Conservation (phyloP, 2,113 vertebrate genomes). For the Casuarius casuarius region DNA sequence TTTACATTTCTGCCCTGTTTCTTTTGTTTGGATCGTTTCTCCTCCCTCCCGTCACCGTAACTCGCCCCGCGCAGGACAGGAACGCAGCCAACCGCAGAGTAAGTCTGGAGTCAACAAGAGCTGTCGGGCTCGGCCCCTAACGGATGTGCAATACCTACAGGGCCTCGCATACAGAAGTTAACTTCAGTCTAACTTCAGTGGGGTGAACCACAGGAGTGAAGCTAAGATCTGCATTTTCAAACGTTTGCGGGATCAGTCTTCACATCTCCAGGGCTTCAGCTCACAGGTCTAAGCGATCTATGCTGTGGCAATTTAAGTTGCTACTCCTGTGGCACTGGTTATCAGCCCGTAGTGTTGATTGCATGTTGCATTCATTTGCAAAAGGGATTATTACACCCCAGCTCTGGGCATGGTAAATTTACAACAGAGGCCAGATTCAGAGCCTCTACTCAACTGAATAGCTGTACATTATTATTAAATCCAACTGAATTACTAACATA, state of each 20-base stretch:
- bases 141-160: background rate
- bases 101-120: background rate
- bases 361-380: background rate
- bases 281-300: background rate
- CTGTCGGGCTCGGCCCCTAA: background rate
- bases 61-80: background rate
- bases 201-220: background rate
- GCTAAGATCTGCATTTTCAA: background rate
- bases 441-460: background rate
- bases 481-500: background rate
- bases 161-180: background rate
- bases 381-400: background rate
- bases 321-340: background rate
- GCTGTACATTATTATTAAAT: background rate
- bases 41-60: background rate
- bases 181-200: background rate
- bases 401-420: background rate
- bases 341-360: background rate
- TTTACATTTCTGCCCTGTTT: constrained; percentile 1
- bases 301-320: background rate
- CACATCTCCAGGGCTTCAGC: background rate
- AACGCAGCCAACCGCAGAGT: background rate
- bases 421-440: background rate
- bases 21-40: constrained; percentile 31
- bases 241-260: background rate